Evolutionary conservation across 2,113 vertebrate species (phyloP).

Genomic region (Mormoops blainvillei): DNA sequence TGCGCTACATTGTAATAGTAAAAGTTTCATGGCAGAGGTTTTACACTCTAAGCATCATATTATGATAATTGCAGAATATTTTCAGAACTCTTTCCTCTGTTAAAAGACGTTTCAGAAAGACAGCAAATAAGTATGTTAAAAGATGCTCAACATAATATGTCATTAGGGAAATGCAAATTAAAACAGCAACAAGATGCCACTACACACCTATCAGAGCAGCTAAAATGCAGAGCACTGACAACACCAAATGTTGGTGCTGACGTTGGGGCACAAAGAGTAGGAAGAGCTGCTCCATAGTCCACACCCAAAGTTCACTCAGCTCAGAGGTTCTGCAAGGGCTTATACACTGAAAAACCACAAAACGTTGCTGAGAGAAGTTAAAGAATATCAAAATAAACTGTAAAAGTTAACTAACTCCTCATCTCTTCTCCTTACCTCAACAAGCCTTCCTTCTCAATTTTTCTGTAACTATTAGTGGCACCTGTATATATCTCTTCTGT

Average conservation of each 20-base stretch:
- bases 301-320: neutral
- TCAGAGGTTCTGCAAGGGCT: neutral
- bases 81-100: neutral
- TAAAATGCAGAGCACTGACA: neutral
- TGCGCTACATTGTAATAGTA: neutral
- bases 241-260: neutral
- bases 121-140: neutral
- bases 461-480: neutral
- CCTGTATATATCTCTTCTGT: neutral
- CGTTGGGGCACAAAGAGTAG: neutral
- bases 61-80: neutral
- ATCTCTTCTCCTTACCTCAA: neutral
- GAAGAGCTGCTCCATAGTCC: neutral
- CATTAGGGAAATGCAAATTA: no score
- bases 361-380: neutral
- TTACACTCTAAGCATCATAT: neutral
- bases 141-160: no score
- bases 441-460: neutral
- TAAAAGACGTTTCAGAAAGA: neutral
- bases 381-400: neutral
- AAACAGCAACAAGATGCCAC: no score
- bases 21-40: neutral
- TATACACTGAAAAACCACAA: neutral
- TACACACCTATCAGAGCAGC: neutral
- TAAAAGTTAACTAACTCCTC: neutral